Base-by-base conservation (phyloP, 2,888 invertebrate genomes). In the Tryphoninae sp. region DNA sequence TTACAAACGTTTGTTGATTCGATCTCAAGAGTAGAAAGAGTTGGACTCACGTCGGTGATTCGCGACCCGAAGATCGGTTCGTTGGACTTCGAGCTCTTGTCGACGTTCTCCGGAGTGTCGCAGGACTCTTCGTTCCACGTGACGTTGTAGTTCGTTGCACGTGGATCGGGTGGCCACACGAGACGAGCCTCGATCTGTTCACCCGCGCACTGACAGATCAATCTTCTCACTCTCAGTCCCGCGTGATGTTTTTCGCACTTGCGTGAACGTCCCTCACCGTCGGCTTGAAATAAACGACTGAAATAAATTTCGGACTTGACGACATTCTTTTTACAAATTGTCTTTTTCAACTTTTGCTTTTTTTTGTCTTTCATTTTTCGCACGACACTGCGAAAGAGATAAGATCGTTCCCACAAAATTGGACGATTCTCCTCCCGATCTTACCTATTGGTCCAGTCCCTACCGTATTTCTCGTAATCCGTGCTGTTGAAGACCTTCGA, bases 401-500 rank as follows among this genome's bases (percentile, higher is more conserved):
- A 45, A 13, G 13, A 45, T 13, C 45, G 45, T 13, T 45, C 19
- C 13, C 22, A 51, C 23, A 67, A 49, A 19, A 26, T 26, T n/a
- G 22, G 8, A 62, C 40, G 49, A 71, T 13, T 67, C 67, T 68
- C 13, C 65, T 1, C 72, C 85, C 86, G 49, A 75, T 69, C 79
- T 78, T 78, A 82, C 83, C 78, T 83, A 83, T 80, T 23, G 55
- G 53, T 67, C 72, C 51, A 62, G 61, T 82, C 61, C 83, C 83
- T 88, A 89, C 89, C 88, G 86, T 87, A 89, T 83, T 92, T 91
- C 84, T 88, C 91, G 86, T 91, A 92, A 85, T 93, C 93, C 7
- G 96, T 95, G 1, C 96, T 96, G 89, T 96, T 96, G 86, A 95
- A 94, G 69, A 96, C 94, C 74, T 95, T 93, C 9, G 95, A 95